Evolutionary conservation across 2,888 invertebrate species (phyloP).

Genomic region (Drosophila cracens): DNA sequence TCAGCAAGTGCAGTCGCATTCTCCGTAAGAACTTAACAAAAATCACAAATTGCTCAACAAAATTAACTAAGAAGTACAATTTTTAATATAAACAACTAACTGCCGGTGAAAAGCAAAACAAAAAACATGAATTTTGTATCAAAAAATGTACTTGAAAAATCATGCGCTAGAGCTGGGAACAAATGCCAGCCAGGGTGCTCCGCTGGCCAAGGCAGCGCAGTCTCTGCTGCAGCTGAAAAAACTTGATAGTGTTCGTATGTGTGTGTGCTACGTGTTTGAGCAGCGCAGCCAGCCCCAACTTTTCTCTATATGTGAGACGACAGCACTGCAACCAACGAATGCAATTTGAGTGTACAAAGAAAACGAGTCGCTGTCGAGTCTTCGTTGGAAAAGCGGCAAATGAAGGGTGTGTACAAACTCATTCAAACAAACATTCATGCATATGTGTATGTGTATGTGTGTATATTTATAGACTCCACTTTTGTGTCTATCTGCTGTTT

Average conservation of each 20-base stretch:
- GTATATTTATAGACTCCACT: constrained; percentile 54
- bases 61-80: not conserved
- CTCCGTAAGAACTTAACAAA: not conserved
- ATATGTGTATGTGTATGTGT: constrained; percentile 3
- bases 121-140: constrained; percentile 21
- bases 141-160: constrained; percentile 22
- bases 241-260: constrained; percentile 54
- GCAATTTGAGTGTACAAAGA: constrained; percentile 65
- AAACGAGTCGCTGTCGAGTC: constrained; percentile 68
- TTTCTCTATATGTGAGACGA: constrained; percentile 64
- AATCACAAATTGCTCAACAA: not conserved
- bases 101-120: not conserved
- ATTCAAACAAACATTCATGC: constrained; percentile 11
- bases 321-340: constrained; percentile 50
- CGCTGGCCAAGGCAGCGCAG: constrained; percentile 57
- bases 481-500: constrained; percentile 41
- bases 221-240: constrained; percentile 51
- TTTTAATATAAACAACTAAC: constrained; percentile 6
- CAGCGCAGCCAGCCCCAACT: constrained; percentile 59
- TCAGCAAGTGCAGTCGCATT: constrained; percentile 52
- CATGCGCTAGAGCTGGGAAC: constrained; percentile 33
- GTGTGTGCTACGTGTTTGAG: constrained; percentile 5
- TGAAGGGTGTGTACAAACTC: constrained; percentile 64
- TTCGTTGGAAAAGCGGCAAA: constrained; percentile 52
- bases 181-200: constrained; percentile 65